A percentile compares a stretch with the other conserved stretches of the same genome.
phyloP scores from a whole-genome alignment of 2,113 vertebrate genomes.

The Alosa alosa region DNA sequence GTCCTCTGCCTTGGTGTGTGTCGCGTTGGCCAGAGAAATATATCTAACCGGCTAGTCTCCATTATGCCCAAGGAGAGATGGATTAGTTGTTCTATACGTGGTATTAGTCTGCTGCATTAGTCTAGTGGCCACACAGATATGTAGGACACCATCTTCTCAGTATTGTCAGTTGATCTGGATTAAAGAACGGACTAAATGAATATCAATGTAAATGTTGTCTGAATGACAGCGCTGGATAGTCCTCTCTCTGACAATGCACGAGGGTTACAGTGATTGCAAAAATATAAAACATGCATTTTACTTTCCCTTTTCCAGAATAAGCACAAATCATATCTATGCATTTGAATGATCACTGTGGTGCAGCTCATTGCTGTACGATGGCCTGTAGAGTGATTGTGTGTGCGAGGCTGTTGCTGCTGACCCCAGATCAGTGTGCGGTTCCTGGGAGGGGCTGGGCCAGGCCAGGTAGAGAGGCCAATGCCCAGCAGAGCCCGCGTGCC shows the following conservation, averaged over 20 bases:
- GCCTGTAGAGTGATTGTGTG: not conserved
- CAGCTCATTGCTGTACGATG: not conserved
- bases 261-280: not conserved
- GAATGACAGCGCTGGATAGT: too few species aligned
- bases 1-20: not conserved
- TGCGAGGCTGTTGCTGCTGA: not conserved
- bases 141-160: not conserved
- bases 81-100: not conserved
- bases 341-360: too few species aligned
- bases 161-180: not conserved
- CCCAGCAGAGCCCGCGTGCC: not conserved
- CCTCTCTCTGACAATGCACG: not conserved
- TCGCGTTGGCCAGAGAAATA: not conserved
- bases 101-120: not conserved
- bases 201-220: too few species aligned
- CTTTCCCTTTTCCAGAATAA: too few species aligned
- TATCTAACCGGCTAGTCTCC: not conserved
- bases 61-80: not conserved
- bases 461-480: not conserved
- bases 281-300: not conserved
- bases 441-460: not conserved
- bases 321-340: too few species aligned
- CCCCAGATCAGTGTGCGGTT: not conserved
- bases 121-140: not conserved
- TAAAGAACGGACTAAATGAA: not conserved